A percentile compares a stretch with the other conserved stretches of the same genome.
Conservation (phyloP, 2,797 vertebrate genomes). For the Spizella passerina region DNA sequence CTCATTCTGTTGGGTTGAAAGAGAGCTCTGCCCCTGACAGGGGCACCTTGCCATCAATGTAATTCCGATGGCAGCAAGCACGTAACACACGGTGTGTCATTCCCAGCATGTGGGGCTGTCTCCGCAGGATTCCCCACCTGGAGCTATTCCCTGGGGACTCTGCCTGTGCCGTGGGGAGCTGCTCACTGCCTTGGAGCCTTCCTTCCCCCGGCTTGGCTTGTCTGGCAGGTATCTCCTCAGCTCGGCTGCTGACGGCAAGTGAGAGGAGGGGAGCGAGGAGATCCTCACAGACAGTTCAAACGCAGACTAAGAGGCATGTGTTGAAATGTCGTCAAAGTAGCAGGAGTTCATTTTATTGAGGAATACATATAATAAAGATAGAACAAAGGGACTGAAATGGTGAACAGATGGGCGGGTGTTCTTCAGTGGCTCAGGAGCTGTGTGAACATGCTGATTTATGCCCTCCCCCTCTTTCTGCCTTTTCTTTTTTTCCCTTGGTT, state of each 20-base stretch:
- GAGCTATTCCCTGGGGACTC: background rate
- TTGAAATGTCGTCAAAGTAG: constrained; percentile 56
- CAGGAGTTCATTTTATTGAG: constrained; percentile 47
- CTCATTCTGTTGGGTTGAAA: background rate
- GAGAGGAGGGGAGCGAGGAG: background rate
- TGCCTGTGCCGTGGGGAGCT: background rate
- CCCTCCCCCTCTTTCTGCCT: constrained; percentile 63
- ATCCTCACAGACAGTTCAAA: constrained; percentile 59
- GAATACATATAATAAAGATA: constrained; percentile 50
- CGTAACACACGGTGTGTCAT: fast-evolving
- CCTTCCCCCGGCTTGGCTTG: background rate
- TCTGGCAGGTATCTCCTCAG: background rate
- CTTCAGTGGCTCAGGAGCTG: constrained; percentile 60
- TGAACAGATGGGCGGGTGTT: constrained; percentile 78
- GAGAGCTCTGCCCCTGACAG: background rate
- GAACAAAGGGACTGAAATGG: constrained; percentile 73
- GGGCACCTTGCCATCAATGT: background rate
- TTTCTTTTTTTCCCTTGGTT: constrained; percentile 3
- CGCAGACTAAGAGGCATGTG: constrained; percentile 34
- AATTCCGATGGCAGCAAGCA: background rate
- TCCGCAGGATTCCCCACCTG: background rate
- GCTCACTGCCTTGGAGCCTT: background rate
- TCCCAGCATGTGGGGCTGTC: background rate
- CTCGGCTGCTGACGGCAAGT: background rate
- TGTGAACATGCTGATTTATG: constrained; percentile 59